A percentile compares a stretch with the other conserved stretches of the same genome.
phyloP scores from a whole-genome alignment of 2,888 invertebrate genomes.

The Xestoiulus laeticollis region DNA sequence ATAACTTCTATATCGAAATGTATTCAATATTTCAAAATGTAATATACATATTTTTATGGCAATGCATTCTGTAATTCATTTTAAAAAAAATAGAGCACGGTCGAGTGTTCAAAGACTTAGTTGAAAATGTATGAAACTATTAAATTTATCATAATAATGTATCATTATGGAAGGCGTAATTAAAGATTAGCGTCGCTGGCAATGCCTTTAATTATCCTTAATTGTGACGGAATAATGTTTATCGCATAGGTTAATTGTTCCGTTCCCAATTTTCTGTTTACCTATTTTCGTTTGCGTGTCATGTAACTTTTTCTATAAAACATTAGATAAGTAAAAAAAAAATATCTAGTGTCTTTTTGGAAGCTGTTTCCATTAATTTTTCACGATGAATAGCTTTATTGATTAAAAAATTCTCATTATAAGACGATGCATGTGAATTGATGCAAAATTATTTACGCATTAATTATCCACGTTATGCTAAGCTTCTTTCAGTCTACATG shows the following conservation, averaged over 20 bases:
- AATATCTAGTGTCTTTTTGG: background rate
- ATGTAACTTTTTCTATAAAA: background rate
- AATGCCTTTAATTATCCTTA: background rate
- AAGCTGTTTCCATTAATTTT: conserved; percentile 6
- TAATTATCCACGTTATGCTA: background rate
- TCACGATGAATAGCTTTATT: conserved; percentile 28
- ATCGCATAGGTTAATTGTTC: background rate
- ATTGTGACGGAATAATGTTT: background rate
- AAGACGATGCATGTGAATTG: background rate
- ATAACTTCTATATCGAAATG: too few relatives aligned
- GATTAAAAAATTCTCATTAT: conserved; percentile 27
- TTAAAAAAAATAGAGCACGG: too few relatives aligned
- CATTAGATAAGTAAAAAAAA: too few relatives aligned
- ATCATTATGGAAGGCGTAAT: too few relatives aligned
- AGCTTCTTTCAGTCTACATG: background rate
- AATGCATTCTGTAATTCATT: too few relatives aligned
- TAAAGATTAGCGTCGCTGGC: background rate
- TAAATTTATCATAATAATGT: too few relatives aligned
- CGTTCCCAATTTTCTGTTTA: background rate
- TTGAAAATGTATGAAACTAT: too few relatives aligned
- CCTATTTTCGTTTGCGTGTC: too few relatives aligned
- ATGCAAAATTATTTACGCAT: conserved; percentile 1
- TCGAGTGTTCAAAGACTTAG: too few relatives aligned
- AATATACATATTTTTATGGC: too few relatives aligned
- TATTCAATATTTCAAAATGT: too few relatives aligned